Conservation (phyloP, 2,888 invertebrate genomes). For the Dinocampus coccinellae region DNA sequence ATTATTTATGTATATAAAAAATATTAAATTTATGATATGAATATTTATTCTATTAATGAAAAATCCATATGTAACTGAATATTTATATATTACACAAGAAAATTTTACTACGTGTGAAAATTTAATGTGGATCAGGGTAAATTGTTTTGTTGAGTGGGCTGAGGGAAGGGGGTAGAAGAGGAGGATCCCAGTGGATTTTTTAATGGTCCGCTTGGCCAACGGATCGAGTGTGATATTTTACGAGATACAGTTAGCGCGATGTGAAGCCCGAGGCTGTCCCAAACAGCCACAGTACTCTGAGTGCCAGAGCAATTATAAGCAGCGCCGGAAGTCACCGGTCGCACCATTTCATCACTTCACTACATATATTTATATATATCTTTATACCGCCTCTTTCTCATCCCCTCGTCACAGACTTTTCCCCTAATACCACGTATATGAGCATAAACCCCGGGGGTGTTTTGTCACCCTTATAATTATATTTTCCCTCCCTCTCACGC, state of each 20-base stretch:
- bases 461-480: slow-evolving; percentile 65
- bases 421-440: slow-evolving; percentile 33
- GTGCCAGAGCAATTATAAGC: slow-evolving; percentile 61
- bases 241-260: slow-evolving; percentile 54
- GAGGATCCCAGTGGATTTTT: neutral
- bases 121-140: slow-evolving; percentile 5
- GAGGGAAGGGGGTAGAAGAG: too few relatives aligned
- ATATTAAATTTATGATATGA: too few relatives aligned
- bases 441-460: slow-evolving; percentile 53
- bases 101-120: neutral
- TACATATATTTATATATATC: slow-evolving; percentile 18
- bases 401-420: slow-evolving; percentile 28
- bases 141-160: slow-evolving; percentile 15
- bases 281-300: slow-evolving; percentile 49
- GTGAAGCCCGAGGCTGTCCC: slow-evolving; percentile 50
- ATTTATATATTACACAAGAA: neutral
- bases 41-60: neutral
- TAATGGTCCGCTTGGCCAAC: slow-evolving; percentile 9
- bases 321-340: slow-evolving; percentile 60
- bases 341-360: slow-evolving; percentile 42
- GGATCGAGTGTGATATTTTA: slow-evolving; percentile 6
- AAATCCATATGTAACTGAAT: neutral
- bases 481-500: slow-evolving; percentile 57
- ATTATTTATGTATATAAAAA: too few relatives aligned
- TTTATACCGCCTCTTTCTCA: neutral